A percentile compares a stretch with the other conserved stretches of the same genome.
Conservation (phyloP, 2,888 invertebrate genomes). For the Euzophera pinguis region DNA sequence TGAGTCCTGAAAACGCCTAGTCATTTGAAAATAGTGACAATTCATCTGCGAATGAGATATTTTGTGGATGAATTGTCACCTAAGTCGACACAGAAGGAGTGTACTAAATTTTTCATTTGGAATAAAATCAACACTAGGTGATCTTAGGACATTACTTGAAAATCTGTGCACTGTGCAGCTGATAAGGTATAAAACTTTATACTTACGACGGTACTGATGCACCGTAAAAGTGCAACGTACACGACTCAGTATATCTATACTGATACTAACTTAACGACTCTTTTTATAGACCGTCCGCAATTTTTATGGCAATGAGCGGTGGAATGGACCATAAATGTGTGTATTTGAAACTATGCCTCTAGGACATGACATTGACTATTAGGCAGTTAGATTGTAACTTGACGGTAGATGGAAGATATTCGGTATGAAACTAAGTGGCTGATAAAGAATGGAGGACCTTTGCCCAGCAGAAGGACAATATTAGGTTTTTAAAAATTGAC, state of each 20-base stretch:
- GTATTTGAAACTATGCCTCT: constrained; percentile 28
- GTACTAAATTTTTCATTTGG: too few species aligned
- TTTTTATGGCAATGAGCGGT: constrained; percentile 42
- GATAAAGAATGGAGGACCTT: too few species aligned
- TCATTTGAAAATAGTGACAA: too few species aligned
- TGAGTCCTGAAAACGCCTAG: too few species aligned
- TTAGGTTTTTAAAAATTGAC: too few species aligned
- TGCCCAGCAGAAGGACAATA: too few species aligned
- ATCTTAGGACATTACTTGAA: constrained; percentile 16
- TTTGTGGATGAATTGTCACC: too few species aligned
- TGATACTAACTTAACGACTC: constrained; percentile 43
- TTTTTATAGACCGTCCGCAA: constrained; percentile 44
- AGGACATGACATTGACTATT: background rate
- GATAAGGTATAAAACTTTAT: constrained; percentile 22
- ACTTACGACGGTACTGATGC: constrained; percentile 23
- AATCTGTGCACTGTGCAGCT: constrained; percentile 15
- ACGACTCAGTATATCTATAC: constrained; percentile 38
- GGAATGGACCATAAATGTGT: constrained; percentile 39
- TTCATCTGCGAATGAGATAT: too few species aligned
- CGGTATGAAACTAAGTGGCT: too few species aligned
- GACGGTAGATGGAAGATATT: too few species aligned
- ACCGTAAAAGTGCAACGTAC: constrained; percentile 37
- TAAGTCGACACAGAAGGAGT: background rate
- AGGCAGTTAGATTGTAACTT: too few species aligned
- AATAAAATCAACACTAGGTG: background rate